phyloP scores from a whole-genome alignment of 1,140 invertebrate species.

The Drosophila lacteicornis region DNA sequence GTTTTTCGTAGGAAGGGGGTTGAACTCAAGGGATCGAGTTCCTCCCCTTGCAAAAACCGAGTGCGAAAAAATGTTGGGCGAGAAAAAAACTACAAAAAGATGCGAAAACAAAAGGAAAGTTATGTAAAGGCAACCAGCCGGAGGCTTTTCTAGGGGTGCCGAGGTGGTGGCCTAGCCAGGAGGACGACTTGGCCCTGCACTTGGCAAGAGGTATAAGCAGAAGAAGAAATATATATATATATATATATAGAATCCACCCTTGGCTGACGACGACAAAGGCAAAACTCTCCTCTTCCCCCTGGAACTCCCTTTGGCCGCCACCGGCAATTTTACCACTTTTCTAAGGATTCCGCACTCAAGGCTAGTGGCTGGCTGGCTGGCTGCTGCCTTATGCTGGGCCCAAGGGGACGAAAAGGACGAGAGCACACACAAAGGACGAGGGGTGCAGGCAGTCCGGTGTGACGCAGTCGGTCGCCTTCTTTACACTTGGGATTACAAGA shows the following conservation, averaged over 20 bases:
- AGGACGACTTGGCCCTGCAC: constrained; percentile 56
- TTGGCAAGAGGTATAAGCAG: constrained; percentile 43
- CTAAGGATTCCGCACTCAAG: constrained; percentile 76
- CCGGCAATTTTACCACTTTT: constrained; percentile 80
- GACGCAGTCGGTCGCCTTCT: constrained; percentile 20
- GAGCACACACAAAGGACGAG: constrained; percentile 10
- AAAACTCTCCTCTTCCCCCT: constrained; percentile 21
- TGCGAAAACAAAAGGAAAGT: constrained; percentile 65
- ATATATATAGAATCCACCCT: constrained; percentile 63
- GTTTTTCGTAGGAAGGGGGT: constrained; percentile 5
- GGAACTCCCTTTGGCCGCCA: constrained; percentile 44
- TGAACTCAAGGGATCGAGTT: constrained; percentile 35
- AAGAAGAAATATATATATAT: constrained; percentile 7
- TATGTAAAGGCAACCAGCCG: constrained; percentile 35
- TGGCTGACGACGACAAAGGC: constrained; percentile 38
- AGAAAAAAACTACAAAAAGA: constrained; percentile 47
- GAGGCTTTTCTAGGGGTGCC: constrained; percentile 7
- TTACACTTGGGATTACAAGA: constrained; percentile 5
- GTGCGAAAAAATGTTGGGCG: constrained; percentile 51
- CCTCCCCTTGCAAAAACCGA: constrained; percentile 18
- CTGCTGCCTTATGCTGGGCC: constrained; percentile 9
- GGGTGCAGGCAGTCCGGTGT: constrained; percentile 11
- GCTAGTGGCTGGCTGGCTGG: constrained; percentile 40
- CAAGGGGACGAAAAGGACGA: background rate
- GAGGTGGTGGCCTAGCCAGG: constrained; percentile 11